Percentiles rank a stretch among this genome's conserved stretches.
Conservation (phyloP, 2,888 invertebrate species). For the Leptothorax acervorum region DNA sequence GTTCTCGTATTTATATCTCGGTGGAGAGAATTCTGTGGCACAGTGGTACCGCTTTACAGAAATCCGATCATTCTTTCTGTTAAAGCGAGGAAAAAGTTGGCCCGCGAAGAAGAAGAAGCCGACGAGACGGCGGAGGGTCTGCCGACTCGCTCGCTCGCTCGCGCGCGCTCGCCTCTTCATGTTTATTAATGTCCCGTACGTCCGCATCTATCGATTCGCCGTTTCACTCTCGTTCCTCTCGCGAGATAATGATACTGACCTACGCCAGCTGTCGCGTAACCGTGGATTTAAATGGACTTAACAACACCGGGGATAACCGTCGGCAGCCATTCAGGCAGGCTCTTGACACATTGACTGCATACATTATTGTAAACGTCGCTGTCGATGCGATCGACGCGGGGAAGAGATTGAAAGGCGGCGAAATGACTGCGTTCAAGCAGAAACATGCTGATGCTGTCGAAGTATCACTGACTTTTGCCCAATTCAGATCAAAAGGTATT, state of each 20-base stretch:
- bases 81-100: conserved; percentile 42
- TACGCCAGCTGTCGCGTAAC: conserved; percentile 77
- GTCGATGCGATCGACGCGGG: conserved; percentile 62
- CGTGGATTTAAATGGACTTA: conserved; percentile 73
- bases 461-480: background rate
- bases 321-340: conserved; percentile 67
- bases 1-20: conserved; percentile 24
- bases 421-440: conserved; percentile 1
- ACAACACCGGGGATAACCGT: conserved; percentile 70
- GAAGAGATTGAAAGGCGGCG: conserved; percentile 32
- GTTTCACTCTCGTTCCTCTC: conserved; percentile 79
- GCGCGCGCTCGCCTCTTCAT: conserved; percentile 76
- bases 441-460: conserved; percentile 8
- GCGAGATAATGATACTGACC: conserved; percentile 83
- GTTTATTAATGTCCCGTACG: conserved; percentile 82
- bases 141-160: conserved; percentile 55
- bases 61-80: conserved; percentile 40
- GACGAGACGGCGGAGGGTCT: conserved; percentile 28
- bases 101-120: conserved; percentile 42
- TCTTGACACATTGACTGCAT: conserved; percentile 75
- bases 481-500: background rate
- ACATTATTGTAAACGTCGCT: conserved; percentile 72
- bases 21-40: conserved; percentile 7
- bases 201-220: conserved; percentile 79
- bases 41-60: conserved; percentile 6